phyloP scores from a whole-genome alignment of 2,113 vertebrate genomes.

The Oncorhynchus mykiss region DNA sequence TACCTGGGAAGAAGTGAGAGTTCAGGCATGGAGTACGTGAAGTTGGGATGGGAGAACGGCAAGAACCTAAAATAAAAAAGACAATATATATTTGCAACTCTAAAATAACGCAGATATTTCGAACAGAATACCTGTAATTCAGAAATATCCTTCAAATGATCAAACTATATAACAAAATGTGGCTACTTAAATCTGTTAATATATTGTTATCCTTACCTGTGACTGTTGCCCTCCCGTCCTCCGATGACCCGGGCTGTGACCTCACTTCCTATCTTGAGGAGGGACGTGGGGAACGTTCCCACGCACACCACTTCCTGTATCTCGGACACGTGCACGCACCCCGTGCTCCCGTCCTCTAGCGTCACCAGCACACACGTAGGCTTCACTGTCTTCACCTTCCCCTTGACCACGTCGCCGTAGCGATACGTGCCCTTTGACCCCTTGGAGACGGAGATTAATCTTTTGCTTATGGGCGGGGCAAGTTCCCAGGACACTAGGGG shows the following conservation, averaged over 20 bases:
- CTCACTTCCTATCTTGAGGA: conserved; percentile 75
- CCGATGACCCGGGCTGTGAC: conserved; percentile 88
- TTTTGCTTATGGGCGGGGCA: neutral
- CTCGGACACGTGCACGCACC: conserved; percentile 85
- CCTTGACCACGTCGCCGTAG: conserved; percentile 77
- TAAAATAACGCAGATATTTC: no score
- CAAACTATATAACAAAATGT: neutral
- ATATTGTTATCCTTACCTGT: conserved; percentile 70
- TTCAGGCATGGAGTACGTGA: conserved; percentile 76
- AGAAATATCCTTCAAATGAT: neutral
- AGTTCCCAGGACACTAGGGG: conserved; percentile 75
- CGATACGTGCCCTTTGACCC: conserved; percentile 57
- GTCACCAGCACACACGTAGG: conserved; percentile 78
- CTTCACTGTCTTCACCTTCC: conserved; percentile 79
- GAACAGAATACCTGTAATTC: no score
- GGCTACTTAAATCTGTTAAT: neutral
- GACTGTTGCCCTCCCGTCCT: conserved; percentile 75
- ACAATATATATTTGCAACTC: neutral
- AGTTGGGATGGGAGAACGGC: conserved; percentile 84
- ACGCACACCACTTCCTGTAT: conserved; percentile 75
- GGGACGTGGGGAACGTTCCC: conserved; percentile 77
- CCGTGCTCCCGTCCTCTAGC: conserved; percentile 75
- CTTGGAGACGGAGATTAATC: conserved; percentile 40
- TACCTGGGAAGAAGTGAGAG: conserved; percentile 88
- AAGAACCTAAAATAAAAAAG: conserved; percentile 76